phyloP scores from a whole-genome alignment of 2,888 invertebrate genomes.

The Strigamia crassipes region DNA sequence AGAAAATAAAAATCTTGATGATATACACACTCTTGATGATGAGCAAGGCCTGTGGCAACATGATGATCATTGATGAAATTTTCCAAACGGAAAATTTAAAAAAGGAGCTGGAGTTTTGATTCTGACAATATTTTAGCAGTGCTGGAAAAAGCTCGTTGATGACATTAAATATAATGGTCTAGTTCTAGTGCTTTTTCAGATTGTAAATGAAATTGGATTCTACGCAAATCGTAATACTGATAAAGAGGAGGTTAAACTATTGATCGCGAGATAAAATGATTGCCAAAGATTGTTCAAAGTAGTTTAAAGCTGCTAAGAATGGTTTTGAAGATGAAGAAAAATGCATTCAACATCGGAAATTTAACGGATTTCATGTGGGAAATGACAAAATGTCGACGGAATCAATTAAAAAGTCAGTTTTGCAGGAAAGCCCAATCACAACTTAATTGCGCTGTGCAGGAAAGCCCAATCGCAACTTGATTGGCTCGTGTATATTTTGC shows the following conservation, averaged over 20 bases:
- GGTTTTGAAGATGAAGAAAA: no score
- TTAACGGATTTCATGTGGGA: no score
- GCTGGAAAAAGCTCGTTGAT: not conserved
- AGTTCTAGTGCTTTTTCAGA: not conserved
- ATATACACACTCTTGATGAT: not conserved
- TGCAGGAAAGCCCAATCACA: no score
- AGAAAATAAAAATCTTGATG: not conserved
- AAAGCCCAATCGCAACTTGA: no score
- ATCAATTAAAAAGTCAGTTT: no score
- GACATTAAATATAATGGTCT: not conserved
- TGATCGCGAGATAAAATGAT: not conserved
- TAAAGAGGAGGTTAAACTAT: not conserved
- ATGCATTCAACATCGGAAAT: no score
- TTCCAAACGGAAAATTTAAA: not conserved
- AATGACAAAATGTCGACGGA: no score
- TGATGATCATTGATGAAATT: slow-evolving; percentile 10
- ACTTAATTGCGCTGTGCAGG: no score
- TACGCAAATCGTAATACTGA: not conserved
- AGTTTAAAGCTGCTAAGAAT: no score
- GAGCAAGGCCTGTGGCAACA: slow-evolving; percentile 10
- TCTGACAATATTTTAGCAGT: not conserved
- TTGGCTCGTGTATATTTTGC: no score
- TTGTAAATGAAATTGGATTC: not conserved
- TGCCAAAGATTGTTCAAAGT: no score
- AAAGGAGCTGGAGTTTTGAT: not conserved